Conservation (phyloP, 2,797 vertebrate genomes). For the Fringilla coelebs region DNA sequence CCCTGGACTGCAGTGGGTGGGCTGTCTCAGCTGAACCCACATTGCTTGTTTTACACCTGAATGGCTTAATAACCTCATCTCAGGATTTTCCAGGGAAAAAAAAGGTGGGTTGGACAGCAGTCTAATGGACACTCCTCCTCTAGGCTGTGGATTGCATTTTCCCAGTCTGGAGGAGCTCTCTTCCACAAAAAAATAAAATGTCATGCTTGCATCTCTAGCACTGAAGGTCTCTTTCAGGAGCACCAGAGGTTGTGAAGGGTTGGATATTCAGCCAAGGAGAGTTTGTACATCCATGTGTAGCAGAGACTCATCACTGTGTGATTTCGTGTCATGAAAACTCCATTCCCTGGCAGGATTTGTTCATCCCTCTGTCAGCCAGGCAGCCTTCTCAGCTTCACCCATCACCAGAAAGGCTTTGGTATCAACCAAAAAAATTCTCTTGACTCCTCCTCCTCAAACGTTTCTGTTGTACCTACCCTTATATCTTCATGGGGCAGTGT, state of each 20-base stretch:
- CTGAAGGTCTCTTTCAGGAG: not conserved
- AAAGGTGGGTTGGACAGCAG: not conserved
- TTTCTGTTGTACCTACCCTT: not conserved
- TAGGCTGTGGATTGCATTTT: not conserved
- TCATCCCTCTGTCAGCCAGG: not conserved
- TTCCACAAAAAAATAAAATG: not conserved
- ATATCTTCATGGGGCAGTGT: not conserved
- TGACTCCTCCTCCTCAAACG: not conserved
- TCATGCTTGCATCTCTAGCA: not conserved
- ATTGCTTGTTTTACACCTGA: not conserved
- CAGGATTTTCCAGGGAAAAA: not conserved
- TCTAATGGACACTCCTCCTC: not conserved
- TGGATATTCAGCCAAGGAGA: not conserved
- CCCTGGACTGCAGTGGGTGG: not conserved
- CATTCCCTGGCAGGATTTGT: not conserved
- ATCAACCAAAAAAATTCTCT: not conserved
- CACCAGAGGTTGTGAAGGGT: not conserved
- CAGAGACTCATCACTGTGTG: not conserved
- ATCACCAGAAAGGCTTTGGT: not conserved
- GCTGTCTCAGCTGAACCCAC: not conserved
- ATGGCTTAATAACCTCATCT: not conserved
- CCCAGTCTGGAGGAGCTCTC: not conserved
- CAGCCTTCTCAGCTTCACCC: not conserved
- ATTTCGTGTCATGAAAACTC: not conserved
- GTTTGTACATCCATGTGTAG: not conserved